Evolutionary conservation across 2,888 invertebrate genomes (phyloP), one percentile per base, ranked within the genome.

Genomic region (Lycocerus yunnanus): DNA sequence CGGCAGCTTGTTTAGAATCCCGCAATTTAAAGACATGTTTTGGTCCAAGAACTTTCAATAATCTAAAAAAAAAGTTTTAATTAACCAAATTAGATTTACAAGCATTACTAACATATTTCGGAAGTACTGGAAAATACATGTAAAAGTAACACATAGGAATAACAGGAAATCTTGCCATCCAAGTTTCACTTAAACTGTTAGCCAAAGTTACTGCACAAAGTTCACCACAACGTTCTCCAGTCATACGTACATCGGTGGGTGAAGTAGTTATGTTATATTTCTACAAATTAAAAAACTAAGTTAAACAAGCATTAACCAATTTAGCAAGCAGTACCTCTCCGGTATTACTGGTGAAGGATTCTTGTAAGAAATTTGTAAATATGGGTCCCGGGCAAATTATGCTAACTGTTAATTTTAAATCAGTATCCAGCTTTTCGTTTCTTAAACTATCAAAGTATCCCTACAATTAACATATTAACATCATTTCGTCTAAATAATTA

Each of bases 331-430:
- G 72, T 85, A 92, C 92, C 87, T 91, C 87, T 72, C 91, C 92
- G 1, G 85, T 80, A 78, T 89, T 89, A 6, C 88, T 91, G 0
- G 94, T 95, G 82, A 93, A 94, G 77, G 92, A 90, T 82, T 92
- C 90, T 43, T 89, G 84, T 43, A 94, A 87, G 77, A 95, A 90
- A 78, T 92, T 90, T 0, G 94, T 93, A 82, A 92, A 92, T 14
- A 92, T 90, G 3, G 95, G 94, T 5, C 95, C 95, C 0, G 95
- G 95, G 82, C 94, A 94, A 43, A 94, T 87, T 61, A 94, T 83
- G 0, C 93, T 92, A 0, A 95, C 89, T 24, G 89, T 82, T 67
- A 95, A 87, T 11, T 71, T 16, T 10, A 63, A 58, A 69, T 91
- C 89, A 61, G 88, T 86, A n/a, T 88, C 87, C 21, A 89, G 79